A percentile compares a stretch with the other conserved stretches of the same genome.
Evolutionary conservation across 1,140 invertebrate genomes (phyloP).

Genomic region (Sinonovacula constricta): DNA sequence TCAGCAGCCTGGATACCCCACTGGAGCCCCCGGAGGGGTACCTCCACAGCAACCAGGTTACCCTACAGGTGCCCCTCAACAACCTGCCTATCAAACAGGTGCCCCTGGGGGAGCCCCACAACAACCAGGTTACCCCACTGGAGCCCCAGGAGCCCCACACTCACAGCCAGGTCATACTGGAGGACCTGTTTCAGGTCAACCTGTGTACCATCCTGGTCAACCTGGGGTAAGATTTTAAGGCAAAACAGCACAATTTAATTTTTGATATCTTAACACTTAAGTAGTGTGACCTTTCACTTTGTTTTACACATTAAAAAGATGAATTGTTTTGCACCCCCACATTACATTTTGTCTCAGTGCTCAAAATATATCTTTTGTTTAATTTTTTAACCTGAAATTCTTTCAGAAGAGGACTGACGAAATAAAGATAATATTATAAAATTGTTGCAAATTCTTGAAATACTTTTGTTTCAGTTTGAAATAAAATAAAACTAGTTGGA

Average conservation of each 20-base stretch:
- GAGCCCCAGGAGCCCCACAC: neutral
- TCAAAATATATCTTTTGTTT: neutral
- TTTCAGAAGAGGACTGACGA: too few species aligned
- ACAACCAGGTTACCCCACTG: conserved; percentile 40
- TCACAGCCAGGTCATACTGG: neutral
- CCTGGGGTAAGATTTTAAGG: neutral
- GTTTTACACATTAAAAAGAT: too few species aligned
- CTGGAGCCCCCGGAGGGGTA: conserved; percentile 3
- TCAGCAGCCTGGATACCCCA: too few species aligned
- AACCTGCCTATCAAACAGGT: conserved; percentile 20
- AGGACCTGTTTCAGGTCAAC: conserved; percentile 36
- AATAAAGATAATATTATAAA: too few species aligned
- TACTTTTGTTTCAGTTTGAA: too few species aligned
- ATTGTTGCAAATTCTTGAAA: too few species aligned
- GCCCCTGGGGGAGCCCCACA: conserved; percentile 29
- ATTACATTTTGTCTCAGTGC: neutral
- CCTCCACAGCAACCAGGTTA: neutral
- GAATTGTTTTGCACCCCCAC: neutral
- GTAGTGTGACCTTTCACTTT: too few species aligned
- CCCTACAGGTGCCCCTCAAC: neutral
- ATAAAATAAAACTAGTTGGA: too few species aligned
- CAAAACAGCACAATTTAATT: too few species aligned
- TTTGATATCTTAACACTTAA: neutral
- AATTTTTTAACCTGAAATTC: too few species aligned
- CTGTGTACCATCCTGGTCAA: too few species aligned